These are phyloP conservation scores for Cyclargus thomasi DNA, from an alignment of 1,140 invertebrate species.

Conservation along the genomic window DNA sequence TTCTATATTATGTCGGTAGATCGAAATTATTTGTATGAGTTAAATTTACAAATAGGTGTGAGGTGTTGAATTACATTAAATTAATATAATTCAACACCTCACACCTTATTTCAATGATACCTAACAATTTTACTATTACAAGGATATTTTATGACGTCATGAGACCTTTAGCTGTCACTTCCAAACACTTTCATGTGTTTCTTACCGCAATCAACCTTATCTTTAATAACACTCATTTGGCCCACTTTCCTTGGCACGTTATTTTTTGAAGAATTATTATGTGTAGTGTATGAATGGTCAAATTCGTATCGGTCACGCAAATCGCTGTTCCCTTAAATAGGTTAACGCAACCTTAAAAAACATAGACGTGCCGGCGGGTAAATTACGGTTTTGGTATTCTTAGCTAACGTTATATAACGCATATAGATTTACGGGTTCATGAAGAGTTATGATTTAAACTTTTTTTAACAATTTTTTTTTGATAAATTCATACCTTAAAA, in stretches of 20 bases:
- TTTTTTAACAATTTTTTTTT: too few relatives aligned
- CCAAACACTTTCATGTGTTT: background rate
- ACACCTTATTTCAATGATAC: conserved; percentile 6
- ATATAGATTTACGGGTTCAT: too few relatives aligned
- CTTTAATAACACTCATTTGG: conserved; percentile 19
- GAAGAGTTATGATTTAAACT: too few relatives aligned
- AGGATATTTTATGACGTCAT: too few relatives aligned
- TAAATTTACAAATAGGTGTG: too few relatives aligned
- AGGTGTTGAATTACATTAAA: too few relatives aligned
- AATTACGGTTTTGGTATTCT: background rate
- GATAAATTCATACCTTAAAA: conserved; percentile 83
- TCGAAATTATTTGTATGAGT: too few relatives aligned
- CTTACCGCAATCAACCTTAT: conserved; percentile 12
- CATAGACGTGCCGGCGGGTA: background rate
- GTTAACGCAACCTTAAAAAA: conserved; percentile 25
- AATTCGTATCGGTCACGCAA: conserved; percentile 45
- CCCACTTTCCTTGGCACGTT: conserved; percentile 29
- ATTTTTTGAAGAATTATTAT: conserved; percentile 31
- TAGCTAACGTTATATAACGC: background rate
- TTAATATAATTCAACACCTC: too few relatives aligned
- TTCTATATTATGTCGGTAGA: too few relatives aligned
- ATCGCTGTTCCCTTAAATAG: conserved; percentile 41
- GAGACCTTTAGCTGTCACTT: background rate
- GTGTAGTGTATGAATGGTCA: conserved; percentile 30
- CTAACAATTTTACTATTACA: conserved; percentile 2